A percentile compares a stretch with the other conserved stretches of the same genome.
Conservation (phyloP, 2,113 vertebrate genomes). For the Cavia porcellus region DNA sequence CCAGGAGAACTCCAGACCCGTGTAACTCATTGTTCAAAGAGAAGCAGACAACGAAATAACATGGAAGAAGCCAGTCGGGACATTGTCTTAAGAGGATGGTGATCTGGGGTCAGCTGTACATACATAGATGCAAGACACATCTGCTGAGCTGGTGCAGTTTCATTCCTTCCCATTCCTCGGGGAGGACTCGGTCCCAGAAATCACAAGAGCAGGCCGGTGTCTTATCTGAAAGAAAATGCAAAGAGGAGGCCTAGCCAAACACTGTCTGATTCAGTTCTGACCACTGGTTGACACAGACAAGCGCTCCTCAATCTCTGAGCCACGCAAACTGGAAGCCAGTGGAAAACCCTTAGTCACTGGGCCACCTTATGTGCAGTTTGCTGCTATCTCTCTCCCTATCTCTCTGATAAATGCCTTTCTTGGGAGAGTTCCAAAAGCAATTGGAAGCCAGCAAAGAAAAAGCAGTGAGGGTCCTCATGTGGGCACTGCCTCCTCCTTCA, state of each 20-base stretch:
- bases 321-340: background rate
- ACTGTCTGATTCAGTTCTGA: background rate
- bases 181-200: background rate
- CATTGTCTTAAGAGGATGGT: background rate
- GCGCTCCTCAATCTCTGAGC: background rate
- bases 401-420: background rate
- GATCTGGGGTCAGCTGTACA: too few relatives aligned
- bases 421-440: conserved; percentile 37
- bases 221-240: background rate
- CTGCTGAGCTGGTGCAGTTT: background rate
- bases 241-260: conserved; percentile 28
- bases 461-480: rapidly evolving
- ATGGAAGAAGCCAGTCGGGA: background rate
- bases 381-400: background rate
- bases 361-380: background rate
- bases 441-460: background rate
- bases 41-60: background rate
- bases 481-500: background rate
- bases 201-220: background rate
- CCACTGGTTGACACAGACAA: background rate
- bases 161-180: background rate
- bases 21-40: background rate
- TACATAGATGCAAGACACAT: background rate
- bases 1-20: background rate
- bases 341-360: background rate